Base-by-base conservation (phyloP, 2,797 vertebrate species). In the Micromesistius poutassou region DNA sequence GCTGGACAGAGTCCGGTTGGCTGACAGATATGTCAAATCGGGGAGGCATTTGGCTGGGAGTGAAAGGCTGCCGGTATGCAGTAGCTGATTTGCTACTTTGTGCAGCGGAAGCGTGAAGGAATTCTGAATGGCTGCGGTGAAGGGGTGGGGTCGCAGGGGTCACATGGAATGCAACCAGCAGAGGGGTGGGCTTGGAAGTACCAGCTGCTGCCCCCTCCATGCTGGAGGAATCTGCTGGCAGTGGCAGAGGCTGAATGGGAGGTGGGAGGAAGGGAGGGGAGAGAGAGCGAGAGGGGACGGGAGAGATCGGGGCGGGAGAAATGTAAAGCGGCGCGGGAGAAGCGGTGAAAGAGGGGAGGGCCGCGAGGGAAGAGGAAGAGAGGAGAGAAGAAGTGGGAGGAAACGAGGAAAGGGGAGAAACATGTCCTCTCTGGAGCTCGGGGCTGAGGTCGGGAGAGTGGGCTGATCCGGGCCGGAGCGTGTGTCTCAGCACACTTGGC, bases 161-260 rank as follows among this genome's bases (percentile, higher is more conserved):
- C 14, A 16, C 80, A 25, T 76, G 84, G 84, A 88, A 85, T 81
- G 77, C 80, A 82, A 77, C 38, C 31, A 77, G 74, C 7, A 72
- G 73, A 25, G 6, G 77, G 80, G 76, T 86, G 71, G 85, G 78
- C 6, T 30, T 82, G 28, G 81, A 77, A n/a, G 77, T 72, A 71
- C 50, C 79, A 79, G 68, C 71, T 62, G 71, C 78, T 62, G 78
- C 70, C 66, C 77, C 80, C 68, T 75, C 76, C 50, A 62, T 3
- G 31, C 33, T 79, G 76, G 79, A 73, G 75, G 81, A 73, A 46
- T 12, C 19, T 25, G 40, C 46, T 66, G 78, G 80, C 73, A 76
- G 55, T 3, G 72, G n/a, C n/a, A 38, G 31, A 75, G 70, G 68
- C 74, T 77, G 30, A 74, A 31, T 4, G 55, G 30, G 22, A 28